phyloP scores from a whole-genome alignment of 2,113 vertebrate species.

The Accipiter virgatus region DNA sequence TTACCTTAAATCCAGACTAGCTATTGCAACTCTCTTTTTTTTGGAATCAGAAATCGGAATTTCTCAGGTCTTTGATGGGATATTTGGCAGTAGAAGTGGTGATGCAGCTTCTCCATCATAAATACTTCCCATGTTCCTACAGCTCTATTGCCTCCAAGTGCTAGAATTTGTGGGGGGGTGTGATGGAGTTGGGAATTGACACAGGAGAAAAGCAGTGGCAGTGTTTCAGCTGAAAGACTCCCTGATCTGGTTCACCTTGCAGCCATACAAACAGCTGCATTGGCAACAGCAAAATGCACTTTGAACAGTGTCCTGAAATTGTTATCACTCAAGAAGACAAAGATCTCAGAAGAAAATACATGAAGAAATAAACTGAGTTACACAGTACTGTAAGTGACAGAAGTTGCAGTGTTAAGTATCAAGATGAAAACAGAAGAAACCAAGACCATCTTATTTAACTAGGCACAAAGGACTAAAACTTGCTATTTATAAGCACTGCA shows the following conservation, averaged over 20 bases:
- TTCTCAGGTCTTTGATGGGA: background rate
- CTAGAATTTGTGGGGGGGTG: background rate
- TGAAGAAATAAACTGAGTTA: background rate
- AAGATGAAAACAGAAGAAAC: background rate
- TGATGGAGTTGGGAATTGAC: background rate
- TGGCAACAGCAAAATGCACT: background rate
- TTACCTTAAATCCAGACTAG: background rate
- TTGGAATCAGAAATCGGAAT: background rate
- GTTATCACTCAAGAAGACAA: background rate
- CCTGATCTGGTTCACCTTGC: background rate
- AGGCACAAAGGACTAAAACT: conserved; percentile 39
- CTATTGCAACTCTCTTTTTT: background rate
- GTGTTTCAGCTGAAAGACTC: background rate
- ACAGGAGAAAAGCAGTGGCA: background rate
- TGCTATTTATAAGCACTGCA: conserved; percentile 6
- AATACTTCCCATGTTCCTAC: background rate
- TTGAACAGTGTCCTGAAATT: background rate
- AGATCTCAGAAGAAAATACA: background rate
- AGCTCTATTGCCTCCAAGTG: background rate
- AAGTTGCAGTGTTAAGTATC: background rate
- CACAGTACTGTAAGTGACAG: background rate
- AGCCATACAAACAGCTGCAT: background rate
- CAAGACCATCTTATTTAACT: background rate
- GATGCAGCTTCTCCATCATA: background rate
- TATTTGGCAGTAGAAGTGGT: background rate